These are phyloP conservation scores for Botia kubotai DNA, from an alignment of 2,797 vertebrate genomes.

Conservation along the genomic window DNA sequence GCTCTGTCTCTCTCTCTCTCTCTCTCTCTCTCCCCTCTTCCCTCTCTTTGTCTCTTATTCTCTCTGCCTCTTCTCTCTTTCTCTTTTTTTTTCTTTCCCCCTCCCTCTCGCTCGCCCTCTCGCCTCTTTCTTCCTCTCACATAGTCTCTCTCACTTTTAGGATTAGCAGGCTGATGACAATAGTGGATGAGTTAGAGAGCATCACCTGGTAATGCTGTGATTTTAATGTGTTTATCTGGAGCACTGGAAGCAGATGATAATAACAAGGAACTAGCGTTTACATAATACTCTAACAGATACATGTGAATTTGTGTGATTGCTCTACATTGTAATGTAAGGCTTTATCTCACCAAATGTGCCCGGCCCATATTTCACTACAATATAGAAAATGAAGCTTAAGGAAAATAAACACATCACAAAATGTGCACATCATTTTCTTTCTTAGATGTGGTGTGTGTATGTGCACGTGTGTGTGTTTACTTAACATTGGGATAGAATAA, in stretches of 20 bases:
- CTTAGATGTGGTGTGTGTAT: too few relatives aligned
- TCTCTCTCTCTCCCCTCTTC: neutral
- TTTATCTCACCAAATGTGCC: neutral
- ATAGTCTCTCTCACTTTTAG: neutral
- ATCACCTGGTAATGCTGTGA: constrained; percentile 52
- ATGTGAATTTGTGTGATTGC: constrained; percentile 80
- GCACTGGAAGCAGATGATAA: constrained; percentile 45
- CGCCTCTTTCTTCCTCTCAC: constrained; percentile 12
- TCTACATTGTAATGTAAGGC: constrained; percentile 66
- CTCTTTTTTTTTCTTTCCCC: neutral
- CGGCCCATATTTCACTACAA: neutral
- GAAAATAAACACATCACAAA: too few relatives aligned
- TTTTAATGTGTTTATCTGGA: constrained; percentile 50
- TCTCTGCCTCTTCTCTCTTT: too few relatives aligned
- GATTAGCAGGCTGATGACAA: neutral
- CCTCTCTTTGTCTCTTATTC: neutral
- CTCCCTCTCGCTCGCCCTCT: neutral
- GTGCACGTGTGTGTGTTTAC: too few relatives aligned
- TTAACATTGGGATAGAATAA: too few relatives aligned
- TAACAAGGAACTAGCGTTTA: constrained; percentile 65
- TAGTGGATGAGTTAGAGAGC: constrained; percentile 34
- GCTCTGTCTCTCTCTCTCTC: neutral
- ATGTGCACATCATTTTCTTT: too few relatives aligned
- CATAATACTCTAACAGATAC: constrained; percentile 77
- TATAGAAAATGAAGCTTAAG: too few relatives aligned